Percentiles rank a stretch among this genome's conserved stretches.
These are phyloP conservation scores for Furnarius figulus DNA, from an alignment of 2,113 vertebrate genomes.

Conservation along the genomic window DNA sequence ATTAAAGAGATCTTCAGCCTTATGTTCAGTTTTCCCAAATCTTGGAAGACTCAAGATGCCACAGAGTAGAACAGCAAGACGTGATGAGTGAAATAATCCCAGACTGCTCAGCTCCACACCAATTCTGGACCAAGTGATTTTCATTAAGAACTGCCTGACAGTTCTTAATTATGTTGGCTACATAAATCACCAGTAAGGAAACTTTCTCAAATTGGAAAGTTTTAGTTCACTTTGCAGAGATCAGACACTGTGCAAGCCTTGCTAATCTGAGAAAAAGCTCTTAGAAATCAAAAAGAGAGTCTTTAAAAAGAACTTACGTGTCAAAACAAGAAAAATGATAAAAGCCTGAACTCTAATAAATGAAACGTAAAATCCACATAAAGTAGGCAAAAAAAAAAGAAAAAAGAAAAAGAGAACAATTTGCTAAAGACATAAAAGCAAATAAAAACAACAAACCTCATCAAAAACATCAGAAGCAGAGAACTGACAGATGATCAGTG, in stretches of 20 bases:
- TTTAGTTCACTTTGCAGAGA: slow-evolving; percentile 12
- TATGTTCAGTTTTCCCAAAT: neutral
- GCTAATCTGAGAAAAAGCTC: neutral
- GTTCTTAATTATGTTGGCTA: neutral
- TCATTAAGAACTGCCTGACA: neutral
- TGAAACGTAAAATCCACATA: neutral
- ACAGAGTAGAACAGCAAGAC: neutral
- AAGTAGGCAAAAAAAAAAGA: neutral
- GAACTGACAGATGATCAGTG: slow-evolving; percentile 38
- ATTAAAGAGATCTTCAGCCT: slow-evolving; percentile 7
- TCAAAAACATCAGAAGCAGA: slow-evolving; percentile 43
- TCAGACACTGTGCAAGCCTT: neutral
- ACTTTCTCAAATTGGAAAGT: neutral
- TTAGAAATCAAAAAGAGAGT: neutral
- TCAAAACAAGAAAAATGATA: slow-evolving; percentile 63
- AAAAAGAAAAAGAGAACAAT: neutral
- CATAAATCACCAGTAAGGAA: neutral
- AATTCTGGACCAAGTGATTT: neutral
- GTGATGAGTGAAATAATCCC: slow-evolving; percentile 10
- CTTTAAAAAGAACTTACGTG: slow-evolving; percentile 12
- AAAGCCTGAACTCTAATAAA: slow-evolving; percentile 27
- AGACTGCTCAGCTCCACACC: neutral
- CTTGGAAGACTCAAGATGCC: neutral
- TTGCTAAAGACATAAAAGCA: slow-evolving; percentile 59
- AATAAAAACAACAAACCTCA: slow-evolving; percentile 38